Conservation (phyloP, 2,888 invertebrate genomes). For the Anthrax anthrax region DNA sequence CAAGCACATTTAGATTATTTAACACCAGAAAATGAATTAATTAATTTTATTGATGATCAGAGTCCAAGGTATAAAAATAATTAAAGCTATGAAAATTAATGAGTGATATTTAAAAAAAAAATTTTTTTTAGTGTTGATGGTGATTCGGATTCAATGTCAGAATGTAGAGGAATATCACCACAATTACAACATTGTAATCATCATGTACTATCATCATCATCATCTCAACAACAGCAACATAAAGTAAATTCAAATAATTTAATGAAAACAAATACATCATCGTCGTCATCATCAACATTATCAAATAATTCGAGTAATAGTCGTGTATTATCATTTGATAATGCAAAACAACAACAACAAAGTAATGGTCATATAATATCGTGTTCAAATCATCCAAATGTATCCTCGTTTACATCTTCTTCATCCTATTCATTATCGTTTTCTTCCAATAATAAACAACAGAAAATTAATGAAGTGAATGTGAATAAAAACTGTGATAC, state of each 20-base stretch:
- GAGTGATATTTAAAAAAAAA: too few species aligned
- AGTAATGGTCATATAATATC: constrained; percentile 7
- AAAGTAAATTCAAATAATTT: constrained; percentile 5
- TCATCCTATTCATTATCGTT: too few species aligned
- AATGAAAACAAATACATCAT: not conserved
- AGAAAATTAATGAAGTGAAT: constrained; percentile 14
- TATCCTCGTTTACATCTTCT: not conserved
- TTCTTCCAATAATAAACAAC: not conserved
- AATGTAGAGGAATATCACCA: constrained; percentile 43
- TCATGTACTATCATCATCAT: not conserved
- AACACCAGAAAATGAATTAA: constrained; percentile 62
- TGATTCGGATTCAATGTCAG: constrained; percentile 45
- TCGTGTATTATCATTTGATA: not conserved
- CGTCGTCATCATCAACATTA: not conserved
- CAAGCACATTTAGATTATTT: constrained; percentile 71
- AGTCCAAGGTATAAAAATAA: constrained; percentile 37
- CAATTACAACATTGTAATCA: constrained; percentile 5
- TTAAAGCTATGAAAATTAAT: not conserved
- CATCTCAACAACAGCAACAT: constrained; percentile 4
- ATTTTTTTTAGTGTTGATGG: constrained; percentile 37
- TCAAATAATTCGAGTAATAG: not conserved
- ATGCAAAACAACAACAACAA: not conserved
- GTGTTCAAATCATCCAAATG: constrained; percentile 11
- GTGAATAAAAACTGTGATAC: constrained; percentile 18
- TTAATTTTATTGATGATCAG: constrained; percentile 65